Base-by-base conservation (phyloP, 2,888 invertebrate species). In the Oxyteleia sp. region DNA sequence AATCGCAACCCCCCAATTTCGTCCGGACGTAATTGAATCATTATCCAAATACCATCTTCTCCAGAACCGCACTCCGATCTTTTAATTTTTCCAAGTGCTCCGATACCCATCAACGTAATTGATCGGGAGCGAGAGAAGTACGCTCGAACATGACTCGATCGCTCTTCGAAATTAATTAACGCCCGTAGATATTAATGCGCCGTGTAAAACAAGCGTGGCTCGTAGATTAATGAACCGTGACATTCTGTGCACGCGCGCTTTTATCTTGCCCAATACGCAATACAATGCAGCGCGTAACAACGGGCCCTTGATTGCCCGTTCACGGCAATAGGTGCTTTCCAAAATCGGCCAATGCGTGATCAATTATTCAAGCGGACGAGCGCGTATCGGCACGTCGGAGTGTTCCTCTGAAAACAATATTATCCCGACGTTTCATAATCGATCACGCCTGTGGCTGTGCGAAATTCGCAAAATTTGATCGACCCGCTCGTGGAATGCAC, bases 221-320 rank as follows among this genome's bases (percentile, higher is more conserved):
- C n/a, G 7, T 11, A 43, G 66, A 53, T 68, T 68, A 63, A 63
- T 63, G 61, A 63, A 45, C 26, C 45, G 45, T 16, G 45, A 63
- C 18, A 57, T 57, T 57, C 35, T 4, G n/a, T 15, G 35, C 57
- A 15, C 15, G n/a, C 41, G n/a, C 11, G n/a, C n/a, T 32, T 43
- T 68, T 18, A 23, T 4, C 23, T 23, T 45, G 20, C 16, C 49
- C 18, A 32, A n/a, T n/a, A 13, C 38, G 18, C 35, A 51, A 41
- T 20, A 11, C n/a, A n/a, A n/a, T n/a, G n/a, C n/a, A n/a, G 26
- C 15, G 11, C 41, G n/a, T 11, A 61, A 72, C 59, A 61, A 61
- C 59, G 32, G 49, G 10, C 32, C 59, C 51, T 72, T 72, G 61
- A 72, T 72, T 72, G 47, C 23, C 61, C 49, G 32, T 51, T 68